Evolutionary conservation across 2,797 vertebrate genomes (phyloP).

Genomic region (Sebastes kiyomatsui): DNA sequence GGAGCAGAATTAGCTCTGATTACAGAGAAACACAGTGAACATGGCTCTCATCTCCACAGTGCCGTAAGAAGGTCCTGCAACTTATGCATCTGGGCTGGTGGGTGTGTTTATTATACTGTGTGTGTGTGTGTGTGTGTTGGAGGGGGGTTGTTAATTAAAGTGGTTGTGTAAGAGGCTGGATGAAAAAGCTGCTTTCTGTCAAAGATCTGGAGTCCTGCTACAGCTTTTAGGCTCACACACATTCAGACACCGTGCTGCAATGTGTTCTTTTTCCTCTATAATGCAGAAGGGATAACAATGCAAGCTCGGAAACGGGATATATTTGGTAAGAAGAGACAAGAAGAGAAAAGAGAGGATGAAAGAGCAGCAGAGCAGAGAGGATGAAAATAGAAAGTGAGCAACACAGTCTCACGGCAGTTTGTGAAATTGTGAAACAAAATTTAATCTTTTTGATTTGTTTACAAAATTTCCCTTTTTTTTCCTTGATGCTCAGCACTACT

Average conservation of each 20-base stretch:
- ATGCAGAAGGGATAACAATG: slow-evolving; percentile 54
- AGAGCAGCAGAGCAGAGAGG: slow-evolving; percentile 7
- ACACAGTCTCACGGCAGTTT: no score
- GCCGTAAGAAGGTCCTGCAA: neutral
- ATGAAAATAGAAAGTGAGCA: slow-evolving; percentile 14
- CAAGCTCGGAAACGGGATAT: slow-evolving; percentile 40
- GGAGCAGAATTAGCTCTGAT: slow-evolving; percentile 14
- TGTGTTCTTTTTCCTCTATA: slow-evolving; percentile 22
- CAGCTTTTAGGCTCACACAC: slow-evolving; percentile 20
- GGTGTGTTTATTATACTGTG: neutral
- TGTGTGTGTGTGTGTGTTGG: slow-evolving; percentile 2
- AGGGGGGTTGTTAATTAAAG: slow-evolving; percentile 53
- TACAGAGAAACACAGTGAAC: slow-evolving; percentile 8
- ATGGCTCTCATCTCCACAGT: neutral
- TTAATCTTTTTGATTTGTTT: no score
- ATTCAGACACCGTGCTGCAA: slow-evolving; percentile 11
- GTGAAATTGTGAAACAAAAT: no score
- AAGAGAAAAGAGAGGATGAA: slow-evolving; percentile 8
- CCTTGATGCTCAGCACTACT: no score
- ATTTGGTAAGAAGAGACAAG: slow-evolving; percentile 32
- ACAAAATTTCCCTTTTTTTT: no score
- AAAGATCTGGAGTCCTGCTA: slow-evolving; percentile 39
- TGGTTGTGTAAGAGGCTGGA: slow-evolving; percentile 24
- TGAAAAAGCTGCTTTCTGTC: slow-evolving; percentile 53
- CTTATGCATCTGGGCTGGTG: slow-evolving; percentile 1